These are phyloP conservation scores for Morpho achilles DNA, from an alignment of 2,888 invertebrate genomes.

Conservation along the genomic window DNA sequence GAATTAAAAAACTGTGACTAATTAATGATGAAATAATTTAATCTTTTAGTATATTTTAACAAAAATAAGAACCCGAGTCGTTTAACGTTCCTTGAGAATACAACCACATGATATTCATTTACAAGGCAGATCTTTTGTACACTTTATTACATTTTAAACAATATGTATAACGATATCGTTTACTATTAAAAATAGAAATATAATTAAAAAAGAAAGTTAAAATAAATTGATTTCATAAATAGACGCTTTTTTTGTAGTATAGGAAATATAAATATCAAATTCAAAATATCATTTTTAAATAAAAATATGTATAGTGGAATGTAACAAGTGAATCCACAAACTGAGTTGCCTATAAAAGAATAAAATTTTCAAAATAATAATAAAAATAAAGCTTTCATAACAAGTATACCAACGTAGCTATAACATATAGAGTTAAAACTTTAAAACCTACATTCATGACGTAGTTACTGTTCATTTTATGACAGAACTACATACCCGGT, in stretches of 20 bases:
- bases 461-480: constrained; percentile 3
- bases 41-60: no score
- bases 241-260: not conserved
- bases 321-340: constrained; percentile 35
- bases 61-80: no score
- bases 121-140: not conserved
- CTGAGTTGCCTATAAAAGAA: constrained; percentile 7
- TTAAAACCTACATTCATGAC: not conserved
- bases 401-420: not conserved
- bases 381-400: constrained; percentile 2
- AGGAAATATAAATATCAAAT: constrained; percentile 9
- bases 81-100: no score
- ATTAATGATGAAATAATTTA: no score
- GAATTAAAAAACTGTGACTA: no score
- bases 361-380: constrained; percentile 2
- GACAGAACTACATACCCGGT: constrained; percentile 3
- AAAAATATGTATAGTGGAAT: constrained; percentile 32
- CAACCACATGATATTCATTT: no score
- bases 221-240: constrained; percentile 4
- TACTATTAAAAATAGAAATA: not conserved
- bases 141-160: not conserved
- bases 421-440: not conserved
- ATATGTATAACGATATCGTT: not conserved
- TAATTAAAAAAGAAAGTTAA: constrained; percentile 6
- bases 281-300: constrained; percentile 20